phyloP scores from a whole-genome alignment of 30 jellyfish, hydroid and myxozoan genomes.

The Cassiopea xamachana region DNA sequence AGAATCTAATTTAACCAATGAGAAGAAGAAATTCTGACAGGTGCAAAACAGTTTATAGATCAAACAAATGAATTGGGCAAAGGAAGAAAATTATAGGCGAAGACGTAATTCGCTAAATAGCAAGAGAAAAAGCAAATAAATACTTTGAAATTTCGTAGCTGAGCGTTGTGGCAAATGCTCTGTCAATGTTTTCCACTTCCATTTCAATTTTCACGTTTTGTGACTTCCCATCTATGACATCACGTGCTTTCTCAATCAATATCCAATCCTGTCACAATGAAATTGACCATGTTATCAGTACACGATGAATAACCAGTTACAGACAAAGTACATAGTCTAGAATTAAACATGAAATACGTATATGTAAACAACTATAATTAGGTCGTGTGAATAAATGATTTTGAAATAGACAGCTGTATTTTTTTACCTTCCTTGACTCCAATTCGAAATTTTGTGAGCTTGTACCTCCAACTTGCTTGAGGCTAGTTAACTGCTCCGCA shows the following conservation, averaged over 20 bases:
- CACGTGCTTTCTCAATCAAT: conserved; percentile 62
- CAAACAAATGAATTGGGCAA: too few relatives aligned
- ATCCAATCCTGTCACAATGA: conserved; percentile 46
- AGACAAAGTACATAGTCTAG: too few relatives aligned
- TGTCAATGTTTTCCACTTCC: conserved; percentile 76
- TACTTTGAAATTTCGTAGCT: conserved; percentile 84
- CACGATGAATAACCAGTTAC: too few relatives aligned
- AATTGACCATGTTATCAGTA: not conserved
- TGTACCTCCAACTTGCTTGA: conserved; percentile 75
- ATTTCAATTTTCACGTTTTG: conserved; percentile 63
- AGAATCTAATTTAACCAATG: not conserved
- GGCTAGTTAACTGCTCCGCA: conserved; percentile 24
- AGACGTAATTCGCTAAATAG: too few relatives aligned
- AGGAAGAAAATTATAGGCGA: too few relatives aligned
- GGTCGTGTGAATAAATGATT: too few relatives aligned
- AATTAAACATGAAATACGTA: too few relatives aligned
- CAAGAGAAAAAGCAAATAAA: not conserved
- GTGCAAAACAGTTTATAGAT: too few relatives aligned
- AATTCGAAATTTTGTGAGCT: conserved; percentile 49
- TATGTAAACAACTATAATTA: too few relatives aligned
- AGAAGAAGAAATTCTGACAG: not conserved
- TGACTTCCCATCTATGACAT: conserved; percentile 64
- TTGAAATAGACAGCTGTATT: not conserved
- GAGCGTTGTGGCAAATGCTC: conserved; percentile 84
- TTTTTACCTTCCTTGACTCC: conserved; percentile 51